Base-by-base conservation (phyloP, 2,797 vertebrate species). In the Mustela erminea region DNA sequence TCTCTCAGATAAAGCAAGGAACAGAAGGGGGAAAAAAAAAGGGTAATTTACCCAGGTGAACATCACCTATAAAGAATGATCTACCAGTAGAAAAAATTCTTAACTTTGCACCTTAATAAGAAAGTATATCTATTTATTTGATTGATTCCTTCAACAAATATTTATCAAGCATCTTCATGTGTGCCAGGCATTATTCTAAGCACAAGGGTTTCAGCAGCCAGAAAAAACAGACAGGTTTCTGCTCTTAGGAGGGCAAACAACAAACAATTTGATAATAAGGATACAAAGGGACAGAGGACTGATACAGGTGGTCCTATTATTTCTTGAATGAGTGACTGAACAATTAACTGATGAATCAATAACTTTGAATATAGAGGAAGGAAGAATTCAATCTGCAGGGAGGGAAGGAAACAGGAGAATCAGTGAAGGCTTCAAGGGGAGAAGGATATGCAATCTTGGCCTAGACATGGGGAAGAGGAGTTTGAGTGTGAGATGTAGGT, bases 131-230 rank as follows among this genome's bases (percentile, higher is more conserved):
- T 95, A 14, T 93, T 93, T 87, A 94, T 32, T 96, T 18, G 29
- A 90, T 70, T 66, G 12, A 87, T 75, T 94, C 9, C 56, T 85
- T 91, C 46, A 96, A 75, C 52, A 93, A 95, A 70, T 86, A 95
- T 49, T 81, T 78, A 80, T 54, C 86, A 87, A 90, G 52, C 17
- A 87, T 7, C 14, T 84, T 56, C 12, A 18, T 58, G 85, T 60
- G 23, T 77, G 15, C 54, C 68, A 92, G 58, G 62, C 35, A 87
- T 13, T 84, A 75, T 54, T 88, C 13, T 83, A 95, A 90, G 81
- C 62, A 95, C 25, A 78, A 29, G 13, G 32, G 41, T 95, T 95
- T 96, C 49, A 87, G 70, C 27, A 95, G 66, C 7, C 21, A 64
- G 82, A 74, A 60, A 38, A 95, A 60, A 72, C 5, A 91, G n/a